These are phyloP conservation scores for Darevskia mixta DNA, from an alignment of 2,797 vertebrate genomes.

Conservation along the genomic window DNA sequence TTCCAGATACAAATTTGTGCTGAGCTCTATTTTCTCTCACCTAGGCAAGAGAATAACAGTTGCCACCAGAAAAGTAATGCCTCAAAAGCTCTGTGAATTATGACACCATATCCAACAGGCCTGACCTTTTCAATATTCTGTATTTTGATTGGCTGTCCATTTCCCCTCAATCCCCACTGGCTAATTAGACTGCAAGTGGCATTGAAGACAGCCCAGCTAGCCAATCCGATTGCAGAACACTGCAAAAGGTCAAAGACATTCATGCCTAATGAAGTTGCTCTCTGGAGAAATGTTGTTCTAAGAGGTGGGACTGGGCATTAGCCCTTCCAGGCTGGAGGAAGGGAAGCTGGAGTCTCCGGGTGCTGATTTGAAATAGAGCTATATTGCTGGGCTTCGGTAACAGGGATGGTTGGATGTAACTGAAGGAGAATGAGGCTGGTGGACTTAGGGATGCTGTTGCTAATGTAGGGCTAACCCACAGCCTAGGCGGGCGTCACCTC, in stretches of 20 bases:
- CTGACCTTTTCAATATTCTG: conserved; percentile 68
- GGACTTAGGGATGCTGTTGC: neutral
- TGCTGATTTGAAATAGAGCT: neutral
- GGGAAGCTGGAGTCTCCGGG: neutral
- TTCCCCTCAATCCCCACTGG: neutral
- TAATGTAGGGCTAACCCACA: neutral
- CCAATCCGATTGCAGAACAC: conserved; percentile 63
- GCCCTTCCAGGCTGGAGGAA: neutral
- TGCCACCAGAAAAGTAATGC: neutral
- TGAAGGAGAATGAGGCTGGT: neutral
- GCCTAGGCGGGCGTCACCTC: neutral
- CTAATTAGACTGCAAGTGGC: conserved; percentile 61
- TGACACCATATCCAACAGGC: neutral
- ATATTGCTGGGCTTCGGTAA: neutral
- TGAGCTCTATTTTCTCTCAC: neutral
- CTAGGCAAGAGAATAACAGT: neutral
- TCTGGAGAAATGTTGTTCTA: conserved; percentile 14
- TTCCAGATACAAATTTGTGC: neutral
- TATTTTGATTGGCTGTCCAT: neutral
- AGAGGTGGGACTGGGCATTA: neutral
- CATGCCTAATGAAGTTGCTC: conserved; percentile 22
- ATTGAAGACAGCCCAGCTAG: conserved; percentile 23
- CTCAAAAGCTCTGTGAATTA: conserved; percentile 21
- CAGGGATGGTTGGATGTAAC: too few relatives aligned
- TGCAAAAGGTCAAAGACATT: conserved; percentile 67